A percentile compares a stretch with the other conserved stretches of the same genome.
phyloP scores from a whole-genome alignment of 2,113 vertebrate species.

The Cyprinodon brontotheroides region DNA sequence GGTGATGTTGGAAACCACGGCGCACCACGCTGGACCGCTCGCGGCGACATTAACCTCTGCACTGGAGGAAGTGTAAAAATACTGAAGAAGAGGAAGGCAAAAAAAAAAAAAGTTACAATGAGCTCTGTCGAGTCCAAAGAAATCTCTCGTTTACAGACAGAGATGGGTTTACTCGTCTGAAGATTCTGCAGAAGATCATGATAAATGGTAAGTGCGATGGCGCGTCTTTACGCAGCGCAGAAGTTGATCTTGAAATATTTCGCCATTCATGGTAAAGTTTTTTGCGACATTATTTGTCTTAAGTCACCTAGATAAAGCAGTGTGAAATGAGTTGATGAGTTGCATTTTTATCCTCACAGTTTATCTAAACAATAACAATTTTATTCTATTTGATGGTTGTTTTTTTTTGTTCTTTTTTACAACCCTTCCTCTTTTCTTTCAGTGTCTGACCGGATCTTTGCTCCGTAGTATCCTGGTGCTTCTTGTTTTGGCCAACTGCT shows the following conservation, averaged over 20 bases:
- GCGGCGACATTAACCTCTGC: constrained; percentile 25
- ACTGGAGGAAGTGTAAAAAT: constrained; percentile 20
- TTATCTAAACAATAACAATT: background rate
- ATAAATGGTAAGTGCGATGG: constrained; percentile 77
- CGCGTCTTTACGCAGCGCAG: constrained; percentile 29
- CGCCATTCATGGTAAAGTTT: background rate
- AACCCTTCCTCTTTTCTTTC: constrained; percentile 6
- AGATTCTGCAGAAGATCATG: constrained; percentile 65
- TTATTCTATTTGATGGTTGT: background rate
- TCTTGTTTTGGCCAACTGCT: constrained; percentile 63
- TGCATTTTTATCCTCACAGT: background rate
- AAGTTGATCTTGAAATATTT: background rate
- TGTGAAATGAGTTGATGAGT: background rate
- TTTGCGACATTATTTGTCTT: background rate
- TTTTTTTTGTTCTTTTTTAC: background rate
- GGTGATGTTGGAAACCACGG: constrained; percentile 56
- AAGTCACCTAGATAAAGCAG: background rate
- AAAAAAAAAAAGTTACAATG: constrained; percentile 1
- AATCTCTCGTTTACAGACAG: constrained; percentile 24
- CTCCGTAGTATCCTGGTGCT: constrained; percentile 69
- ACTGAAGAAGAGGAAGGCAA: background rate
- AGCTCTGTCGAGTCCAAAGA: constrained; percentile 9
- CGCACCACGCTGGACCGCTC: constrained; percentile 36
- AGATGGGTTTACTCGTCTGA: constrained; percentile 61
- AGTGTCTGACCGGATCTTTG: constrained; percentile 72